A percentile compares a stretch with the other conserved stretches of the same genome.
phyloP scores from a whole-genome alignment of 2,113 vertebrate species.

The Amphiprion percula region DNA sequence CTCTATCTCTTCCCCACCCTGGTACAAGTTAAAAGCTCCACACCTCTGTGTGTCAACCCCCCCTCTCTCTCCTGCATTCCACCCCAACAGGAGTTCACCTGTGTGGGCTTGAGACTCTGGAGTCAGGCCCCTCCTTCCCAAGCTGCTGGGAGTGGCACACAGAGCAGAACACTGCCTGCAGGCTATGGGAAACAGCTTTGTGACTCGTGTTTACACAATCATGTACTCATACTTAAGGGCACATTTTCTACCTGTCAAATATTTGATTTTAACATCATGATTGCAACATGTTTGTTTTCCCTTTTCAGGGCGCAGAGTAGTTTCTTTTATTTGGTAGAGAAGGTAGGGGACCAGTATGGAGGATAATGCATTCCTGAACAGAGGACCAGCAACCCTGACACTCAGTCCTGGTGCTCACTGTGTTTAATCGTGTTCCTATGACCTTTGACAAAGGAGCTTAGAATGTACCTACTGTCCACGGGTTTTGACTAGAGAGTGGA shows the following conservation, averaged over 20 bases:
- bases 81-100: slow-evolving; percentile 75
- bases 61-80: slow-evolving; percentile 69
- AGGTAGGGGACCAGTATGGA: background rate
- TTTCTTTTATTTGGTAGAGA: background rate
- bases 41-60: slow-evolving; percentile 69
- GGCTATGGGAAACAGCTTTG: slow-evolving; percentile 67
- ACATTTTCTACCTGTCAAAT: slow-evolving; percentile 45
- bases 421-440: slow-evolving; percentile 7
- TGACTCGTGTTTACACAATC: slow-evolving; percentile 66
- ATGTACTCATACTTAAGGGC: slow-evolving; percentile 22
- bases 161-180: slow-evolving; percentile 66
- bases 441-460: slow-evolving; percentile 1
- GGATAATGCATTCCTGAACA: slow-evolving; percentile 48
- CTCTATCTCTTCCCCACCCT: slow-evolving; percentile 58
- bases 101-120: slow-evolving; percentile 77
- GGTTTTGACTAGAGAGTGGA: background rate
- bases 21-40: slow-evolving; percentile 54
- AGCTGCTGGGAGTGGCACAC: slow-evolving; percentile 73
- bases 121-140: slow-evolving; percentile 66
- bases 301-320: background rate
- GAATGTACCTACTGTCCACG: background rate
- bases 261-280: slow-evolving; percentile 24
- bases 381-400: slow-evolving; percentile 30
- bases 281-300: slow-evolving; percentile 14
- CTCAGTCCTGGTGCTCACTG: slow-evolving; percentile 11